A percentile compares a stretch with the other conserved stretches of the same genome.
Conservation (phyloP, 2,888 invertebrate genomes). For the Synanthedon tipuliformis region DNA sequence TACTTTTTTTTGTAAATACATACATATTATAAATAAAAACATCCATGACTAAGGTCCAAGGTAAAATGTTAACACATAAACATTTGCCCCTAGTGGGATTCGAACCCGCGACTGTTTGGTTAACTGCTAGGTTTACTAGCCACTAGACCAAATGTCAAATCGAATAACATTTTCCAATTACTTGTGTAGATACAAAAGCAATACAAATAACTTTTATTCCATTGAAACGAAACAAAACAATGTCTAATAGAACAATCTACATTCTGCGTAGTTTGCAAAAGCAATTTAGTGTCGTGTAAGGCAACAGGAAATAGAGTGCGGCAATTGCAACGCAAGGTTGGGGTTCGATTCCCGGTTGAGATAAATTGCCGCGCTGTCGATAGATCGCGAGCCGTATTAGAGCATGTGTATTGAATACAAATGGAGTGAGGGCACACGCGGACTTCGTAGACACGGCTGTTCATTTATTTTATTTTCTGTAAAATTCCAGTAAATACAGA, state of each 20-base stretch:
- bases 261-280: constrained; percentile 53
- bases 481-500: too few species aligned
- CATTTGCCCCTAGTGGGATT: too few species aligned
- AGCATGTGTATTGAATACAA: constrained; percentile 58
- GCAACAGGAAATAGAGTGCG: constrained; percentile 43
- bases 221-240: constrained; percentile 25
- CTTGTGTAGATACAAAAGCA: neutral
- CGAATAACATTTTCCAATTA: too few species aligned
- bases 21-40: too few species aligned
- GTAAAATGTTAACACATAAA: too few species aligned
- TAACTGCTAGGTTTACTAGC: too few species aligned
- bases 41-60: too few species aligned
- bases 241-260: constrained; percentile 48
- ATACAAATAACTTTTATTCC: neutral
- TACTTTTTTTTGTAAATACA: too few species aligned
- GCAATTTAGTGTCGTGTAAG: constrained; percentile 52
- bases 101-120: too few species aligned
- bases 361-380: constrained; percentile 54
- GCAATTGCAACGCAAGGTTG: constrained; percentile 37
- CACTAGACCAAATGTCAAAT: too few species aligned
- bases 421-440: constrained; percentile 32
- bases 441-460: constrained; percentile 5
- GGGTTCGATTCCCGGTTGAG: constrained; percentile 45
- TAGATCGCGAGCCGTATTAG: constrained; percentile 49
- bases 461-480: too few species aligned